These are phyloP conservation scores for Acanthochromis polyacanthus DNA, from an alignment of 2,113 vertebrate genomes.

Conservation along the genomic window DNA sequence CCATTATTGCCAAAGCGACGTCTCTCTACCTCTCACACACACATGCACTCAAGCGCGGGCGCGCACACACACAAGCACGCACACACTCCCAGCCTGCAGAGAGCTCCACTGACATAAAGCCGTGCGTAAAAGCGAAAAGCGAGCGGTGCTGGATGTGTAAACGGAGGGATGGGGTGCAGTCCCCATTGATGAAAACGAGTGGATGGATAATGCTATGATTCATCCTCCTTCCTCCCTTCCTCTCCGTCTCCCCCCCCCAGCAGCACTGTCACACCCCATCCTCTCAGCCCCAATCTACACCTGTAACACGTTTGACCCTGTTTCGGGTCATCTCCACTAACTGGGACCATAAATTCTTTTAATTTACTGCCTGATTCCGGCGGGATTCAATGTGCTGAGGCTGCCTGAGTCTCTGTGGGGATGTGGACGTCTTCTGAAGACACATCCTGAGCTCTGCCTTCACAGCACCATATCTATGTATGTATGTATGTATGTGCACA, in stretches of 20 bases:
- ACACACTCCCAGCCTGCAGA: not conserved
- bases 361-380: constrained; percentile 21
- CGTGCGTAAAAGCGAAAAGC: constrained; percentile 56
- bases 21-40: not conserved
- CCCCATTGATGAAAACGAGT: constrained; percentile 70
- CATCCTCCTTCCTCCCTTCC: constrained; percentile 49
- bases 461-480: no score
- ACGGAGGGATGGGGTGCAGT: constrained; percentile 49
- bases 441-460: not conserved
- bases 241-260: not conserved
- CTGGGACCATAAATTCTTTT: constrained; percentile 24
- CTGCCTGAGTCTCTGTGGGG: not conserved
- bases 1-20: constrained; percentile 25
- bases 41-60: not conserved
- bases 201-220: constrained; percentile 72
- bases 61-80: constrained; percentile 3
- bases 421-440: constrained; percentile 3
- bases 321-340: constrained; percentile 61
- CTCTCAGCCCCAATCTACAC: constrained; percentile 60
- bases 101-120: constrained; percentile 14
- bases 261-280: constrained; percentile 74
- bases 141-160: constrained; percentile 41
- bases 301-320: constrained; percentile 75
- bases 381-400: not conserved
- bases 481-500: no score